These are phyloP conservation scores for Silurus asotus DNA, from an alignment of 2,113 vertebrate species.

Conservation along the genomic window DNA sequence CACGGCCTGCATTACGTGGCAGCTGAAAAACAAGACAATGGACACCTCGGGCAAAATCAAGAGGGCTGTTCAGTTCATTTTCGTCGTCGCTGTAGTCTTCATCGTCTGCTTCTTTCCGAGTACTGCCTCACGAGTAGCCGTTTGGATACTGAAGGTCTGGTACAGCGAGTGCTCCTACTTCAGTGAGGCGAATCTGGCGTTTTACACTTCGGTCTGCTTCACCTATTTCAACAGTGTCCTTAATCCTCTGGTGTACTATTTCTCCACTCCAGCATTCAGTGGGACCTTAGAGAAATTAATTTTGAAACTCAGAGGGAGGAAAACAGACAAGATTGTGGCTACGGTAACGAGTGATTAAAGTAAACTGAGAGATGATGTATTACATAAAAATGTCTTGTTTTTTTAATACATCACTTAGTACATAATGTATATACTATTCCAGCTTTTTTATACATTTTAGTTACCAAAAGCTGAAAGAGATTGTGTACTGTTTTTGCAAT, in stretches of 20 bases:
- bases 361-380: neutral
- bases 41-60: conserved; percentile 72
- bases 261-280: conserved; percentile 73
- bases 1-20: conserved; percentile 70
- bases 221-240: conserved; percentile 80
- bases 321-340: neutral
- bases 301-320: conserved; percentile 59
- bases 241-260: conserved; percentile 77
- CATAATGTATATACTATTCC: neutral
- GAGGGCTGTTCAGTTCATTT: conserved; percentile 71
- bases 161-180: conserved; percentile 67
- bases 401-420: neutral
- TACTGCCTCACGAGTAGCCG: conserved; percentile 67
- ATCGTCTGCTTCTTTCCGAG: conserved; percentile 76
- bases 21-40: conserved; percentile 68
- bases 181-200: conserved; percentile 66
- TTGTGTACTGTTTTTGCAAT: neutral
- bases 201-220: conserved; percentile 72
- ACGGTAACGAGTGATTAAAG: conserved; percentile 24
- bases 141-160: conserved; percentile 72
- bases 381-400: neutral
- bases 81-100: conserved; percentile 73
- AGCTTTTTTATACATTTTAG: neutral
- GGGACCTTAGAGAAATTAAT: conserved; percentile 63
- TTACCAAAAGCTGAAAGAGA: neutral